Percentiles rank a stretch among this genome's conserved stretches.
Evolutionary conservation across 2,113 vertebrate genomes (phyloP).

Genomic region (Syrrhaptes paradoxus): DNA sequence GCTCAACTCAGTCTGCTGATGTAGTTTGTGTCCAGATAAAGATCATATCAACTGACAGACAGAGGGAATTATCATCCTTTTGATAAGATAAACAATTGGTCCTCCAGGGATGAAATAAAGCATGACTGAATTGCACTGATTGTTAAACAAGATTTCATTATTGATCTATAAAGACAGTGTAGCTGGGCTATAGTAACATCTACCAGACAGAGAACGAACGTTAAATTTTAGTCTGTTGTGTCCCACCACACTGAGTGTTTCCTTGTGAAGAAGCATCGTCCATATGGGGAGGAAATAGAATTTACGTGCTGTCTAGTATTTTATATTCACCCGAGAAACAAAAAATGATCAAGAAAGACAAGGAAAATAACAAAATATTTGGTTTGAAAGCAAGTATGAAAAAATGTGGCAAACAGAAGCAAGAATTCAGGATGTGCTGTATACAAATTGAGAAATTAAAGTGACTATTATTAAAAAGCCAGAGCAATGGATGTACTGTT

Average conservation of each 20-base stretch:
- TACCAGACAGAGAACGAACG: background rate
- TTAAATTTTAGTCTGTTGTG: background rate
- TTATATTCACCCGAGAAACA: background rate
- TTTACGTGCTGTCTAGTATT: background rate
- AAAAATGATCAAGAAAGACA: background rate
- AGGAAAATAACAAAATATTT: background rate
- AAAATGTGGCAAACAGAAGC: background rate
- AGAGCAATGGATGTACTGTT: background rate
- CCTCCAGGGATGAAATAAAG: conserved; percentile 29
- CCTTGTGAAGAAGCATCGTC: background rate
- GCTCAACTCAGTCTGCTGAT: conserved; percentile 23
- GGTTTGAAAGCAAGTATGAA: background rate
- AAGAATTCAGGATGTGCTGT: background rate
- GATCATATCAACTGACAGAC: conserved; percentile 55
- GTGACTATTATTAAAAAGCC: background rate
- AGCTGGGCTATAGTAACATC: background rate
- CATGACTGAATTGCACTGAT: conserved; percentile 39
- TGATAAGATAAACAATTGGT: conserved; percentile 54
- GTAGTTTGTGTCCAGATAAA: conserved; percentile 39
- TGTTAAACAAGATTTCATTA: conserved; percentile 40
- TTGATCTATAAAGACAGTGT: conserved; percentile 29
- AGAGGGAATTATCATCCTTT: conserved; percentile 34
- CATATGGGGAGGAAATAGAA: background rate
- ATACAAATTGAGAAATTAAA: background rate
- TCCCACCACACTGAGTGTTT: background rate